Conservation (phyloP, 2,113 vertebrate species). For the Puma concolor region DNA sequence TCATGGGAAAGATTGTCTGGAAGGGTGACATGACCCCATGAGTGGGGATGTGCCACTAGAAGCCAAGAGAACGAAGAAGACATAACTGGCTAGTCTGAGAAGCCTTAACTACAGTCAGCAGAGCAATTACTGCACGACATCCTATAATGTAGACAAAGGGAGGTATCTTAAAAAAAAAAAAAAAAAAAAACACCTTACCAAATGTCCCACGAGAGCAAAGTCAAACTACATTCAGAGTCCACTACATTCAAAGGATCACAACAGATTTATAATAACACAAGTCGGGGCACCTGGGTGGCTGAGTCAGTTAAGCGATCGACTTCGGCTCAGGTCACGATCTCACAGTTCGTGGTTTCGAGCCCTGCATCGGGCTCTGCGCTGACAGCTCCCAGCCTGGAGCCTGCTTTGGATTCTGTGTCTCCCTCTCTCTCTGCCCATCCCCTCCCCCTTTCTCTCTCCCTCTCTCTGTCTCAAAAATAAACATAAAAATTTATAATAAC, state of each 20-base stretch:
- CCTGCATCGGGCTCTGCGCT: too few species aligned
- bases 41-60: not conserved
- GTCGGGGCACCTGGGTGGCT: too few species aligned
- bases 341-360: too few species aligned
- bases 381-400: too few species aligned
- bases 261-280: not conserved
- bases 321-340: too few species aligned
- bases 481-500: too few species aligned
- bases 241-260: not conserved
- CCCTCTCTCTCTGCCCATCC: too few species aligned
- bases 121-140: not conserved
- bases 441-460: too few species aligned
- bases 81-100: not conserved
- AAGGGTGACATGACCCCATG: not conserved
- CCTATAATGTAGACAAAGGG: not conserved
- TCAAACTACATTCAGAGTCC: not conserved
- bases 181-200: not conserved
- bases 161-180: not conserved
- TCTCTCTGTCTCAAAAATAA: too few species aligned
- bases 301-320: too few species aligned
- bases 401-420: too few species aligned
- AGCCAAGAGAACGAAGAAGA: not conserved
- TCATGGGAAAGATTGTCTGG: not conserved
- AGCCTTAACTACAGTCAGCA: not conserved
- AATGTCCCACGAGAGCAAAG: not conserved